These are phyloP conservation scores for Melanotaenia parkinsoni DNA, from an alignment of 2,797 vertebrate species.

Conservation along the genomic window DNA sequence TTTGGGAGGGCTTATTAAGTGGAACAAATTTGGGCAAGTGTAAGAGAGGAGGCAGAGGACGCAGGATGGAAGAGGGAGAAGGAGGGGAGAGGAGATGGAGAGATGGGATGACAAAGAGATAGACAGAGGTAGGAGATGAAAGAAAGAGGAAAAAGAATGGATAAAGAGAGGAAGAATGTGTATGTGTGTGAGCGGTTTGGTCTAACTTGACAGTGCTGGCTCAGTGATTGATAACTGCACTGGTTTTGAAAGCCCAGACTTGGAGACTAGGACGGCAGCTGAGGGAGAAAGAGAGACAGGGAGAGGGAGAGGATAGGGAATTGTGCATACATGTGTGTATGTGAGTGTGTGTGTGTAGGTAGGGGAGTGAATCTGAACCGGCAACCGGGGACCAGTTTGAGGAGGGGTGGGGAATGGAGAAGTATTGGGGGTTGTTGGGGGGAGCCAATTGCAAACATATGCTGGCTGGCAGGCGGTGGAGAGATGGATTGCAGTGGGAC, in stretches of 20 bases:
- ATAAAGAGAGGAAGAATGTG: constrained; percentile 11
- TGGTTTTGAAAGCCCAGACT: constrained; percentile 93
- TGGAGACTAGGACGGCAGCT: constrained; percentile 91
- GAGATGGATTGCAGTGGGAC: constrained; percentile 98
- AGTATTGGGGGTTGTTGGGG: constrained; percentile 84
- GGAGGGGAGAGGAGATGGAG: constrained; percentile 25
- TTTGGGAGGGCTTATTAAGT: constrained; percentile 99
- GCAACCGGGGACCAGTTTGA: constrained; percentile 90
- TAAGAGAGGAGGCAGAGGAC: constrained; percentile 86
- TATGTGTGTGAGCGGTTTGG: constrained; percentile 81
- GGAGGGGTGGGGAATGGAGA: constrained; percentile 73
- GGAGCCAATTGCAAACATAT: constrained; percentile 99
- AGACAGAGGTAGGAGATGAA: constrained; percentile 37
- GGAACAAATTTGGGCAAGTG: constrained; percentile 99
- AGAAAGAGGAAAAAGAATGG: constrained; percentile 22
- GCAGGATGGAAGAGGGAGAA: constrained; percentile 31
- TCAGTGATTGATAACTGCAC: constrained; percentile 97
- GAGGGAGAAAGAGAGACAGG: constrained; percentile 85
- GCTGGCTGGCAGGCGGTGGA: constrained; percentile 95
- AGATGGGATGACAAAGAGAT: constrained; percentile 55
- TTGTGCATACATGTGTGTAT: constrained; percentile 12
- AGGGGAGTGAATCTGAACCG: constrained; percentile 64
- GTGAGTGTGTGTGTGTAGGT: constrained; percentile 15
- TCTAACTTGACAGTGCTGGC: constrained; percentile 90
- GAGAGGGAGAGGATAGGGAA: constrained; percentile 40